Base-by-base conservation (phyloP, 2,888 invertebrate genomes). In the Acanthococcus lagerstroemiae region DNA sequence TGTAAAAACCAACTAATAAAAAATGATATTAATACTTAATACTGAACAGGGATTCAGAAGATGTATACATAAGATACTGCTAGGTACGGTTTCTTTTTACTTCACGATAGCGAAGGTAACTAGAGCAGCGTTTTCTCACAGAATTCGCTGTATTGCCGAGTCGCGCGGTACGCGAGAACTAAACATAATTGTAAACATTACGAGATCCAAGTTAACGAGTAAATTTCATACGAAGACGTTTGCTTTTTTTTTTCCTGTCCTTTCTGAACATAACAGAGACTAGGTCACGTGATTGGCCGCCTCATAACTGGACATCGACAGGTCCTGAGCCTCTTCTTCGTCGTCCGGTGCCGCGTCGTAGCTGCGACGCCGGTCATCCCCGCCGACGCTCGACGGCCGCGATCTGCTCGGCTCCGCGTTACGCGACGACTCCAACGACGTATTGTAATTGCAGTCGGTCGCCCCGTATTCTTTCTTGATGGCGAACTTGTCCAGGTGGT, bases 281-380 rank as follows among this genome's bases (percentile, higher is more conserved):
- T 63, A 63, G 17, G 63, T 54, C n/a, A 63, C 52, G 12, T 63
- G 63, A 54, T 63, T 63, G n/a, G 25, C 37, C 4, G 54, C 44
- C 2, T 63, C 63, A 24, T 54, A 52, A 52, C 25, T 63, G 19
- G 63, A 54, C 63, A 63, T 63, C 9, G 63, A 63, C 37, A 63
- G 19, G 54, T 63, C 63, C 24, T 63, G 63, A 37, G 63, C 63
- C 50, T 63, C 52, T 63, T 60, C 58, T 60, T 63, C 63, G 37
- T 63, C 63, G 7, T 63, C 54, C 1, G 25, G 45, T n/a, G 44
- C 46, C 15, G 45, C 45, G 19, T 58, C 46, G 58, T 58, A 58
- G 46, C 26, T 45, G 24, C 26, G 46, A 58, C 46, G 24, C 9
- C 46, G 58, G 17, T 37, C 52, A 52, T 52, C 52, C 5, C 15